phyloP scores from a whole-genome alignment of 2,113 vertebrate genomes.

The Paedocypris sp. region DNA sequence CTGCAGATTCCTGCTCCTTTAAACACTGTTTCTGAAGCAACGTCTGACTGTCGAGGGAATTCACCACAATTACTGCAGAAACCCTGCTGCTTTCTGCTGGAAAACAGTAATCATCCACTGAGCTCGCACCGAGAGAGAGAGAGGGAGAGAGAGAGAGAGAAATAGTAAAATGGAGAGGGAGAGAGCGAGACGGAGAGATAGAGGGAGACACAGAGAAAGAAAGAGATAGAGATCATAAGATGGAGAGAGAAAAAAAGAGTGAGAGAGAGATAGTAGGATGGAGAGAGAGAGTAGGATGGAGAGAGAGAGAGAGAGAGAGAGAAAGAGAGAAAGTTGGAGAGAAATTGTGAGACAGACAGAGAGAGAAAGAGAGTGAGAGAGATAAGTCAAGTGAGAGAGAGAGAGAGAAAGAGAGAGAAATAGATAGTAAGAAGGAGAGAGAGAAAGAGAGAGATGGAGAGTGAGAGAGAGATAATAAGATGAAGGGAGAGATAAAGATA shows the following conservation, averaged over 20 bases:
- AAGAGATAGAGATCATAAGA: neutral
- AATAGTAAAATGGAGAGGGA: neutral
- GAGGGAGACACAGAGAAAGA: neutral
- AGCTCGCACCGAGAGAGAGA: slow-evolving; percentile 1
- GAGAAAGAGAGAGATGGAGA: too few relatives aligned
- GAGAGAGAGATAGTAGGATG: neutral
- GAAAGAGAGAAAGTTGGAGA: too few relatives aligned
- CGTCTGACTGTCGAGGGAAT: slow-evolving; percentile 23
- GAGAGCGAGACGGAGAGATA: neutral
- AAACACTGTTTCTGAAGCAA: slow-evolving; percentile 13
- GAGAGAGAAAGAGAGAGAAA: too few relatives aligned
- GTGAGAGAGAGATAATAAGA: too few relatives aligned
- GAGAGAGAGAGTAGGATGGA: neutral
- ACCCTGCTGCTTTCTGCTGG: slow-evolving; percentile 9
- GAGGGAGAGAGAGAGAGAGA: slow-evolving; percentile 6
- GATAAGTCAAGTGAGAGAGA: too few relatives aligned
- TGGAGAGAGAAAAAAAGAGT: neutral
- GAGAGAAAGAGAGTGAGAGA: too few relatives aligned
- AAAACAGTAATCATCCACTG: slow-evolving; percentile 29
- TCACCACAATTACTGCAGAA: slow-evolving; percentile 32
- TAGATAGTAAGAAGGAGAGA: too few relatives aligned
- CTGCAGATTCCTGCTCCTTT: neutral
- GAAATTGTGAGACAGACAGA: too few relatives aligned
- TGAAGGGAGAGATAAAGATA: too few relatives aligned
- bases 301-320: neutral